A percentile compares a stretch with the other conserved stretches of the same genome.
Evolutionary conservation across 2,797 vertebrate species (phyloP).

Genomic region (Etheostoma nigrum): DNA sequence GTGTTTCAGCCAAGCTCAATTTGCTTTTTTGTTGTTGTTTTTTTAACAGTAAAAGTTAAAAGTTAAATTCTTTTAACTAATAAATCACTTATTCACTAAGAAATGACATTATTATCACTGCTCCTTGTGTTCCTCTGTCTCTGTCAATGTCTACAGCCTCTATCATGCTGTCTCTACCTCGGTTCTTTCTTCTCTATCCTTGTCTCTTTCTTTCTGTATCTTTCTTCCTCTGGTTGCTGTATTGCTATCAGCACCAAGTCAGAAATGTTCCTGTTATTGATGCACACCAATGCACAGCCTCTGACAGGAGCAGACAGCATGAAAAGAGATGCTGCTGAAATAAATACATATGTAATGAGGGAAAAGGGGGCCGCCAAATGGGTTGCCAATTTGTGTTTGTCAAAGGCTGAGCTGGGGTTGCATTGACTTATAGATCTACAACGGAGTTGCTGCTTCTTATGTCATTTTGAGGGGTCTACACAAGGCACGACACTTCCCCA

Average conservation of each 20-base stretch:
- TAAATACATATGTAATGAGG: constrained; percentile 81
- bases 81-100: not conserved
- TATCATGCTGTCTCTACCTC: constrained; percentile 7
- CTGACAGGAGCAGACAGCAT: constrained; percentile 77
- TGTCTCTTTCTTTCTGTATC: constrained; percentile 20
- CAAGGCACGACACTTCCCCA: constrained; percentile 43
- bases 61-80: not conserved
- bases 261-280: constrained; percentile 76
- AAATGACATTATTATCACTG: constrained; percentile 18
- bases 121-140: constrained; percentile 11
- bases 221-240: constrained; percentile 47
- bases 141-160: constrained; percentile 8
- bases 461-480: constrained; percentile 61
- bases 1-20: not conserved
- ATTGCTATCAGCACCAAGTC: constrained; percentile 70
- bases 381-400: constrained; percentile 80
- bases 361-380: constrained; percentile 66
- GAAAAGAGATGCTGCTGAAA: constrained; percentile 79
- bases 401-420: constrained; percentile 67
- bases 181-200: constrained; percentile 13
- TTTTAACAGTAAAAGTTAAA: not conserved
- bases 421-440: constrained; percentile 78
- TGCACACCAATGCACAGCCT: constrained; percentile 73
- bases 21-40: not conserved
- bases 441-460: constrained; percentile 72